Conservation (phyloP, 2,888 invertebrate genomes). For the Sceliomorpha sp. region DNA sequence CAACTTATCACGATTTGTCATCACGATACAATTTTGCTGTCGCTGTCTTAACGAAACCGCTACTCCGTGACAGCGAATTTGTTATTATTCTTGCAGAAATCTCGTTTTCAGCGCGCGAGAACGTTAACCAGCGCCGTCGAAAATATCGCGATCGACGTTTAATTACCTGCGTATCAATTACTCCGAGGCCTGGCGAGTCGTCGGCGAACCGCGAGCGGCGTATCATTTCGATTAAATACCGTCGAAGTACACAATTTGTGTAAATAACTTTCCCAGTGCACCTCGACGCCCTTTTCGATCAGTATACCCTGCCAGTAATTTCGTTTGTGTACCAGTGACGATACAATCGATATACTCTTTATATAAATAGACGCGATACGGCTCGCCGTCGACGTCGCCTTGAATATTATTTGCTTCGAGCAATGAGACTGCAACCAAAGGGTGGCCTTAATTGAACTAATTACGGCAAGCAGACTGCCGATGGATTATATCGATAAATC, state of each 20-base stretch:
- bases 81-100: no score
- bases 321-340: slow-evolving; percentile 48
- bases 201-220: slow-evolving; percentile 45
- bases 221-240: slow-evolving; percentile 48
- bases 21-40: no score
- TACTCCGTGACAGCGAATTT: no score
- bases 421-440: slow-evolving; percentile 50
- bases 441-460: slow-evolving; percentile 56
- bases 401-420: slow-evolving; percentile 54
- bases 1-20: no score
- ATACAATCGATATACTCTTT: slow-evolving; percentile 56
- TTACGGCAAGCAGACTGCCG: slow-evolving; percentile 51
- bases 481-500: slow-evolving; percentile 56
- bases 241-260: slow-evolving; percentile 40
- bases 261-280: slow-evolving; percentile 50
- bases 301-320: slow-evolving; percentile 52
- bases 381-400: slow-evolving; percentile 52
- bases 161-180: slow-evolving; percentile 54
- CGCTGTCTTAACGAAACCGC: no score
- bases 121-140: slow-evolving; percentile 20
- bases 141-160: slow-evolving; percentile 45
- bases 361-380: slow-evolving; percentile 56
- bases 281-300: slow-evolving; percentile 50
- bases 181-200: slow-evolving; percentile 52
- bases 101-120: no score